Conservation (phyloP, 1,140 invertebrate species). For the Tetramorium alpestre region DNA sequence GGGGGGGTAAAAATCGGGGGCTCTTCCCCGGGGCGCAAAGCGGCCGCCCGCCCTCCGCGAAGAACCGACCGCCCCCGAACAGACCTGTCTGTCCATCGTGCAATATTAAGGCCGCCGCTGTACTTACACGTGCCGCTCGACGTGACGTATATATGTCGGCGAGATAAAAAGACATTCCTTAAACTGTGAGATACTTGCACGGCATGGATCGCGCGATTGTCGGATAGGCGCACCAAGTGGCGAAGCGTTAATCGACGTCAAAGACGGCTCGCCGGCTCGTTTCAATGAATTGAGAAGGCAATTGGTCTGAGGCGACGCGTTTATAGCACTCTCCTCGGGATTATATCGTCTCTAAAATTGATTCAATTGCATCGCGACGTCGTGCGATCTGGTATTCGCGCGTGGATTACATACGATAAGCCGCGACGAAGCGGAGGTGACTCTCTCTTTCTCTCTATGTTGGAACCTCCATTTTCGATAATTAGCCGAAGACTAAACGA, state of each 20-base stretch:
- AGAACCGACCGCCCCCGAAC: neutral
- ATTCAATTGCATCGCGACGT: neutral
- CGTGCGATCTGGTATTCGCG: neutral
- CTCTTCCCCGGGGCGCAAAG: neutral
- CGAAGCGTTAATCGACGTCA: conserved; percentile 24
- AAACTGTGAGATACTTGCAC: conserved; percentile 39
- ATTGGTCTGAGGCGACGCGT: neutral
- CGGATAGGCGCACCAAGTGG: neutral
- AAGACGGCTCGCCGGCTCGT: neutral
- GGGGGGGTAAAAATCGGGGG: neutral
- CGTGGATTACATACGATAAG: neutral
- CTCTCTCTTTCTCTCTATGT: neutral
- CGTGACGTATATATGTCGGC: conserved; percentile 11
- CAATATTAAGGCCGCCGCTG: conserved; percentile 40
- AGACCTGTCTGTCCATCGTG: neutral
- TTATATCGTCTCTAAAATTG: neutral
- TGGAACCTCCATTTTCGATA: neutral
- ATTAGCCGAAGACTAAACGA: neutral
- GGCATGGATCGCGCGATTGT: neutral
- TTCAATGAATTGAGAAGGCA: conserved; percentile 19
- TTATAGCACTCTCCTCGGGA: neutral
- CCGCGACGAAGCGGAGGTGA: too few species aligned
- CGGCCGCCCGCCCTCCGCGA: too few species aligned
- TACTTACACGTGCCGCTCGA: conserved; percentile 18
- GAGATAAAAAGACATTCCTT: conserved; percentile 42